Conservation (phyloP, 2,113 vertebrate species). For the Lagopus leucura region DNA sequence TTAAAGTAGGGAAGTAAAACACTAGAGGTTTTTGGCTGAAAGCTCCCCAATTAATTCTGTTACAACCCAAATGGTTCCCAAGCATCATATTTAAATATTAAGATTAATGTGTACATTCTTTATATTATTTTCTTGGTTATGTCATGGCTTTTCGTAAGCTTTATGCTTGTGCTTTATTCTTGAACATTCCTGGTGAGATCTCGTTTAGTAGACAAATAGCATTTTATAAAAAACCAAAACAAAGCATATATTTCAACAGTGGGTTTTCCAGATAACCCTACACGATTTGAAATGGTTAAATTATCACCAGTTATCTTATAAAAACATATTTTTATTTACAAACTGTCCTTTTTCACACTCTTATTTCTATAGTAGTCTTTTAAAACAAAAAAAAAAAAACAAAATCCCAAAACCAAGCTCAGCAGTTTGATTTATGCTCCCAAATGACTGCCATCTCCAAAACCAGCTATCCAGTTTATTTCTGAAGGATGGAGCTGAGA, state of each 20-base stretch:
- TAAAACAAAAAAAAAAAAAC: not conserved
- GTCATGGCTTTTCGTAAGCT: not conserved
- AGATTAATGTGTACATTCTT: conserved; percentile 15
- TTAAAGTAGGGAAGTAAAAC: conserved; percentile 31
- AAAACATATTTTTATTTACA: not conserved
- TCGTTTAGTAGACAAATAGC: not conserved
- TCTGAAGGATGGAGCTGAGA: not conserved
- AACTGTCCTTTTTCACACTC: not conserved
- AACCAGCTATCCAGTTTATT: not conserved
- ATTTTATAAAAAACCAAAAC: not conserved
- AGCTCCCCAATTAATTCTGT: conserved; percentile 53
- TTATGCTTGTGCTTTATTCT: not conserved
- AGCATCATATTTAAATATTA: conserved; percentile 29
- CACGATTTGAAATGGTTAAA: not conserved
- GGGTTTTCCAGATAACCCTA: not conserved
- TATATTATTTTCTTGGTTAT: not conserved
- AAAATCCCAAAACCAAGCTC: not conserved
- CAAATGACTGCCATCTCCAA: not conserved
- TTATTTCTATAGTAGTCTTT: not conserved
- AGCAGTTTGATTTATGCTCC: not conserved
- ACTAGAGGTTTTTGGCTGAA: conserved; percentile 40
- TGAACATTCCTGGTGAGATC: not conserved
- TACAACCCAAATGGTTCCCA: conserved; percentile 47
- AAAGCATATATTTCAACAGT: not conserved
- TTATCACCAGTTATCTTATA: not conserved